A percentile compares a stretch with the other conserved stretches of the same genome.
These are phyloP conservation scores for Carterocephalus palaemon DNA, from an alignment of 2,888 invertebrate species.

Conservation along the genomic window DNA sequence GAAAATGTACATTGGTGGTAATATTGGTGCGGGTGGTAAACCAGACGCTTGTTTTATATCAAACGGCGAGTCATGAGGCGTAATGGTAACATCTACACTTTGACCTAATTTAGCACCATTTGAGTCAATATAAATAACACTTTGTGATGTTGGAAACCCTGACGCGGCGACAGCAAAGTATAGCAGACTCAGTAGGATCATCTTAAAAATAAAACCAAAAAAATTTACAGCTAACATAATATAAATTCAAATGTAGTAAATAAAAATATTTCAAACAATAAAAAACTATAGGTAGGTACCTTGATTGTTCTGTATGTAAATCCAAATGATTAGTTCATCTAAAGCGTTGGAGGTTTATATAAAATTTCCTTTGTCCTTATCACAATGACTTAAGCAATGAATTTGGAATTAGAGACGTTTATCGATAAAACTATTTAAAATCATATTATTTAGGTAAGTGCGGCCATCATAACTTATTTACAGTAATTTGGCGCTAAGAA, in stretches of 20 bases:
- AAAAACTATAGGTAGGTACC: not conserved
- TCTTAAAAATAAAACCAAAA: slow-evolving; percentile 38
- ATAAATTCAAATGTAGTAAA: not conserved
- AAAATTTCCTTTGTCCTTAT: not conserved
- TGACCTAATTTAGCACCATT: not conserved
- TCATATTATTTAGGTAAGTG: no score
- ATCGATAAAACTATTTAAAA: no score
- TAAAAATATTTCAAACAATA: not conserved
- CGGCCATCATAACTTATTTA: no score
- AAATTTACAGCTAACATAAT: not conserved
- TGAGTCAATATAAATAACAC: not conserved
- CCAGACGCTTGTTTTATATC: not conserved
- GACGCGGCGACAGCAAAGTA: slow-evolving; percentile 40
- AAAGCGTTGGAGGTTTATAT: not conserved
- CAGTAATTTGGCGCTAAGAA: no score
- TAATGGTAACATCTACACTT: slow-evolving; percentile 1
- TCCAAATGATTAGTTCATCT: not conserved
- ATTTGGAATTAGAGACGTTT: slow-evolving; percentile 6
- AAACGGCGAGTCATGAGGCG: not conserved
- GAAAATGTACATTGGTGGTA: slow-evolving; percentile 5
- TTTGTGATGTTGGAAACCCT: slow-evolving; percentile 39
- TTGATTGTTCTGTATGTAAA: not conserved
- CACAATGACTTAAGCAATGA: slow-evolving; percentile 10
- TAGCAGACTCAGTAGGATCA: slow-evolving; percentile 40
- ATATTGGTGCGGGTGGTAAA: slow-evolving; percentile 3